Percentiles rank a stretch among this genome's conserved stretches.
Evolutionary conservation across 2,797 vertebrate genomes (phyloP).

Genomic region (Parambassis ranga): DNA sequence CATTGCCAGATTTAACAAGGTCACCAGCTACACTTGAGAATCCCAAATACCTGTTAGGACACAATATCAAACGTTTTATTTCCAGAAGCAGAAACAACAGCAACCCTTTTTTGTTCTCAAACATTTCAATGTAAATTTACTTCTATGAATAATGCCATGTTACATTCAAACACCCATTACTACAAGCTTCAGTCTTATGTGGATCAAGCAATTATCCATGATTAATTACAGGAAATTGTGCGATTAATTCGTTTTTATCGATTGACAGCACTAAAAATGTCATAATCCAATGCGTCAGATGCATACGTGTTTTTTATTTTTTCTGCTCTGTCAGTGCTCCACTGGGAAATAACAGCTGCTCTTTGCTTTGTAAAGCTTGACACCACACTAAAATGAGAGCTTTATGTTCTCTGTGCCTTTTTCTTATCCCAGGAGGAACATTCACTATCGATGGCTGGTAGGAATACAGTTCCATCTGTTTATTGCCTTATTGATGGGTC

Average conservation of each 20-base stretch:
- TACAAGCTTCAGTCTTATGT: too few relatives aligned
- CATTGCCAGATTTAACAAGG: slow-evolving; percentile 28
- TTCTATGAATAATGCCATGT: too few relatives aligned
- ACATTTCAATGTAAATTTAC: too few relatives aligned
- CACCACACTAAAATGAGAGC: slow-evolving; percentile 33
- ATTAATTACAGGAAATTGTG: too few relatives aligned
- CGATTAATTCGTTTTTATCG: too few relatives aligned
- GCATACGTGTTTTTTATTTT: slow-evolving; percentile 30
- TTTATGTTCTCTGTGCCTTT: slow-evolving; percentile 37
- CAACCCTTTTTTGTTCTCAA: too few relatives aligned
- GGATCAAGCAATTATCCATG: too few relatives aligned
- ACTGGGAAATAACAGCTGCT: slow-evolving; percentile 66
- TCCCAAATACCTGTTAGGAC: not conserved
- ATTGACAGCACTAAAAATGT: too few relatives aligned
- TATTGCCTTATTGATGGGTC: slow-evolving; percentile 61
- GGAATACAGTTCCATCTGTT: slow-evolving; percentile 54
- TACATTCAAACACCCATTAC: too few relatives aligned
- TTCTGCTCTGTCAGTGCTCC: slow-evolving; percentile 31
- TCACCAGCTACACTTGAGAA: slow-evolving; percentile 7
- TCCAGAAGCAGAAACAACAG: too few relatives aligned
- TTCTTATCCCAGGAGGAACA: slow-evolving; percentile 41
- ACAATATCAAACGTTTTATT: too few relatives aligned
- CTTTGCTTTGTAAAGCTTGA: slow-evolving; percentile 48
- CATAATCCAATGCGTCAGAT: slow-evolving; percentile 27
- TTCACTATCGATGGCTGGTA: slow-evolving; percentile 38